Evolutionary conservation across 2,797 vertebrate genomes (phyloP).

Genomic region (Galaxias olidus): DNA sequence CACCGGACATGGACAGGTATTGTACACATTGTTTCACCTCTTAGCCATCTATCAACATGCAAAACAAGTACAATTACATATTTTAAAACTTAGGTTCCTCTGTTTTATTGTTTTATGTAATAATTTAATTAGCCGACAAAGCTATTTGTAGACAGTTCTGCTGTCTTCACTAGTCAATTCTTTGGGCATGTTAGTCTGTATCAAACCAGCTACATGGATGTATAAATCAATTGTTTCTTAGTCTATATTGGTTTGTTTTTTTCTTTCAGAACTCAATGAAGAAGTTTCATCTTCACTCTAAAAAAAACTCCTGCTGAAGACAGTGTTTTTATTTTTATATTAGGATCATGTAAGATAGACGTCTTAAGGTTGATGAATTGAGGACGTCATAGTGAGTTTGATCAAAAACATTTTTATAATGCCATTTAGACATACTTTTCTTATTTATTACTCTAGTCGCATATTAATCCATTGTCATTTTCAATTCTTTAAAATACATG

Average conservation of each 20-base stretch:
- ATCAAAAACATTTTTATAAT: no score
- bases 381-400: no score
- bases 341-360: background rate
- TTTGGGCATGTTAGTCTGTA: no score
- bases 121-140: no score
- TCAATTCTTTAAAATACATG: background rate
- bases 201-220: no score
- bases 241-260: conserved; percentile 11
- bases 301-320: conserved; percentile 10
- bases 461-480: conserved; percentile 25
- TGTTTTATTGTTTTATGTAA: no score
- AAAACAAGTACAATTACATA: no score
- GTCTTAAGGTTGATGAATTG: no score
- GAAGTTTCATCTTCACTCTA: conserved; percentile 57
- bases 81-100: no score
- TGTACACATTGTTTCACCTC: background rate
- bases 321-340: conserved; percentile 12
- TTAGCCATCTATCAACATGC: no score
- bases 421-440: background rate
- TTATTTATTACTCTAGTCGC: conserved; percentile 53
- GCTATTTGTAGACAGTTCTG: no score
- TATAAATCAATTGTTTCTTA: conserved; percentile 2
- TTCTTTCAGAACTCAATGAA: conserved; percentile 70
- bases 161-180: no score
- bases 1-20: conserved; percentile 77